phyloP scores from a whole-genome alignment of 92 coral and sea anemone species.

The Desmophyllum pertusum region DNA sequence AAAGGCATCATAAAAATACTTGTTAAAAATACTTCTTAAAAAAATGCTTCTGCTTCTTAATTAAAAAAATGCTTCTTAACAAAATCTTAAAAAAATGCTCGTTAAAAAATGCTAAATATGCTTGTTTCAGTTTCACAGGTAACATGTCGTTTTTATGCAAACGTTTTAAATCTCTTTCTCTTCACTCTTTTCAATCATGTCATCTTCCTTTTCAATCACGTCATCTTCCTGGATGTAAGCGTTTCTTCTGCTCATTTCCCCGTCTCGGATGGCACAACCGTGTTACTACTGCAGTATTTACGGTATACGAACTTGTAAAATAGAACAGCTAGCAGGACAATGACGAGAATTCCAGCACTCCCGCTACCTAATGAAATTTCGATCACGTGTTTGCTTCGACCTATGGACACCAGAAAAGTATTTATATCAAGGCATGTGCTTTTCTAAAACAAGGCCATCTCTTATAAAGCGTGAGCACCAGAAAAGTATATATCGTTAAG shows the following conservation, averaged over 20 bases:
- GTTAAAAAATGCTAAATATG: no score
- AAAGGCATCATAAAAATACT: no score
- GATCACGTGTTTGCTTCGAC: not conserved
- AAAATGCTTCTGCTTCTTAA: no score
- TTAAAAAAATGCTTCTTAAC: no score
- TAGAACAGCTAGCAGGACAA: constrained; percentile 39
- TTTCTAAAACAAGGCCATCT: not conserved
- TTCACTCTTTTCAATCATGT: no score
- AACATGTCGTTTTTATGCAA: not conserved
- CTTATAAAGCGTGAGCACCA: no score
- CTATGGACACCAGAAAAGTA: not conserved
- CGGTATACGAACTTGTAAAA: no score
- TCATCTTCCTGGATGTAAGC: constrained; percentile 36
- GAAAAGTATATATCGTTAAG: no score
- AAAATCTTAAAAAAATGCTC: no score
- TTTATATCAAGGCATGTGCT: no score
- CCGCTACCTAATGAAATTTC: constrained; percentile 36
- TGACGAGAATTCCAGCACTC: constrained; percentile 34
- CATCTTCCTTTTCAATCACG: not conserved
- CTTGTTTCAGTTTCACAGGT: not conserved
- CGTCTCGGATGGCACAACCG: constrained; percentile 36
- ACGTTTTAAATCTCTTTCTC: not conserved
- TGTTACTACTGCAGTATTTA: constrained; percentile 53
- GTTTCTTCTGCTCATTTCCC: constrained; percentile 3
- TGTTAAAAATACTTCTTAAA: no score